Conservation (phyloP, 2,888 invertebrate species). For the Eilema griseolum region DNA sequence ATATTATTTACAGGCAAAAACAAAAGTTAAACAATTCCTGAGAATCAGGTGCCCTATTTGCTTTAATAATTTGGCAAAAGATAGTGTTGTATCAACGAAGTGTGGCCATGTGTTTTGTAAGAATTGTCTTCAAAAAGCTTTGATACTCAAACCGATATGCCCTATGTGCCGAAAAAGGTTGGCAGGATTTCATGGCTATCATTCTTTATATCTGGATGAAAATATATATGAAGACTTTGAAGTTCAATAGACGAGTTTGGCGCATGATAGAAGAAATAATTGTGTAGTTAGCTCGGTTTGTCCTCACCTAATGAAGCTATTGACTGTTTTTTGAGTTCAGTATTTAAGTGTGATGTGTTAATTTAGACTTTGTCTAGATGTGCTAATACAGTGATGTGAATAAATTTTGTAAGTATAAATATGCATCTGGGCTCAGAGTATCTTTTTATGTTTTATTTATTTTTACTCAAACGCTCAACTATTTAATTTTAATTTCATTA, state of each 20-base stretch:
- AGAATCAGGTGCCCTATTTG: conserved; percentile 65
- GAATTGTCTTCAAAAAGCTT: conserved; percentile 57
- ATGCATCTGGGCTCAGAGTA: conserved; percentile 1
- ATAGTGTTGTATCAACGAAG: conserved; percentile 58
- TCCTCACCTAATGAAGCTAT: neutral
- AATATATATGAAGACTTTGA: conserved; percentile 44
- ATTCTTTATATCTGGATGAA: conserved; percentile 52
- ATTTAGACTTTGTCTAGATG: conserved; percentile 1
- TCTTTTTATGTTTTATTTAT: conserved; percentile 4
- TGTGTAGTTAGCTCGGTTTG: neutral
- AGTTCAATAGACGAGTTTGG: conserved; percentile 20
- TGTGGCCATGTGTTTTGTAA: conserved; percentile 68
- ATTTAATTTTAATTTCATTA: too few relatives aligned
- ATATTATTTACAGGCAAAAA: conserved; percentile 44
- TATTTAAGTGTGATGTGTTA: neutral
- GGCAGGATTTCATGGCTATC: conserved; percentile 48
- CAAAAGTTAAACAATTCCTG: conserved; percentile 44
- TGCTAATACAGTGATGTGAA: conserved; percentile 13
- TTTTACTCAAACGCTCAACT: neutral
- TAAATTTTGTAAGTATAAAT: conserved; percentile 7
- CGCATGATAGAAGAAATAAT: conserved; percentile 2
- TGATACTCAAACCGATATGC: conserved; percentile 50
- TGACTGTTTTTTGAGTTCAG: conserved; percentile 3
- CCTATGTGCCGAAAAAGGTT: conserved; percentile 60
- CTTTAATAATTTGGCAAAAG: conserved; percentile 55